Conservation (phyloP, 1,140 invertebrate genomes). For the Macrobrachium nipponense region DNA sequence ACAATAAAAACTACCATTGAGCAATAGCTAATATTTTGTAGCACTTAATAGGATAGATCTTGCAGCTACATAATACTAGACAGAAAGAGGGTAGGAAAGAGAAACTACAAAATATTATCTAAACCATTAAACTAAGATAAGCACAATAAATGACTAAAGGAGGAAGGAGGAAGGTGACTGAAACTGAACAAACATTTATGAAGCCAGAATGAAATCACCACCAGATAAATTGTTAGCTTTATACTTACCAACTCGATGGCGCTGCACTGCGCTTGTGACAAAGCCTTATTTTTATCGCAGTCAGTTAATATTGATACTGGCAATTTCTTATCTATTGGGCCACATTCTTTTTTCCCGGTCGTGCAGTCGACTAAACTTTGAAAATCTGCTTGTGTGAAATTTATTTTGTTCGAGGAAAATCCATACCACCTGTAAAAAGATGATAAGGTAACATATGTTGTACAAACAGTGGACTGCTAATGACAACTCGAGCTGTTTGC, state of each 20-base stretch:
- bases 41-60: too few relatives aligned
- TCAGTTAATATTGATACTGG: slow-evolving; percentile 10
- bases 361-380: slow-evolving; percentile 39
- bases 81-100: too few relatives aligned
- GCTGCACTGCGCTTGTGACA: slow-evolving; percentile 26
- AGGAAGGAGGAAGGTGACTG: background rate
- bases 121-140: too few relatives aligned
- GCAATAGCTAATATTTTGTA: too few relatives aligned
- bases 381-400: slow-evolving; percentile 43
- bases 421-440: slow-evolving; percentile 50
- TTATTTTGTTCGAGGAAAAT: slow-evolving; percentile 41
- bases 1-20: too few relatives aligned
- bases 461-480: too few relatives aligned
- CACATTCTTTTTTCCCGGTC: slow-evolving; percentile 16
- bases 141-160: too few relatives aligned
- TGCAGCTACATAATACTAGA: too few relatives aligned
- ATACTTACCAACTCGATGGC: slow-evolving; percentile 25
- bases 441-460: background rate
- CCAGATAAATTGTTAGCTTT: background rate
- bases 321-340: slow-evolving; percentile 1
- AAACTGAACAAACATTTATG: background rate
- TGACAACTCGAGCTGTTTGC: too few relatives aligned
- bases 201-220: background rate
- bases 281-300: slow-evolving; percentile 21
- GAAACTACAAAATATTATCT: too few relatives aligned